Percentiles rank a stretch among this genome's conserved stretches.
Evolutionary conservation across 2,888 invertebrate genomes (phyloP).

Genomic region (Steinernema hermaphroditum): DNA sequence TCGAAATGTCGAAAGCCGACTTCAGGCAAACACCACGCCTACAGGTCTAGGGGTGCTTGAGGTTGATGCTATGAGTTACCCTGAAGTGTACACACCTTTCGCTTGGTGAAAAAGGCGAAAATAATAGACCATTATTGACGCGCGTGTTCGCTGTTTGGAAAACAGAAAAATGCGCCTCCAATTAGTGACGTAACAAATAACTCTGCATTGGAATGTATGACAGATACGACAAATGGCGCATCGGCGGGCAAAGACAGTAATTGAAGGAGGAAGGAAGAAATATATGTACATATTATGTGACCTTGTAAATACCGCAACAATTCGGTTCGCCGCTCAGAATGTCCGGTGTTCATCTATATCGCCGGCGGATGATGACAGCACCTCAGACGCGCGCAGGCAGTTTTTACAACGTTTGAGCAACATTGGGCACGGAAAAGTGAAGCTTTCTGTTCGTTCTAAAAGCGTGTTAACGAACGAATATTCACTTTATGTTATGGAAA

Average conservation of each 20-base stretch:
- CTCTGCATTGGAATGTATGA: constrained; percentile 7
- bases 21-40: no score
- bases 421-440: no score
- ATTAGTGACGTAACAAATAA: constrained; percentile 15
- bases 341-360: constrained; percentile 12
- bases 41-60: no score
- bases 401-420: no score
- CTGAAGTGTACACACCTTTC: no score
- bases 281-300: constrained; percentile 15
- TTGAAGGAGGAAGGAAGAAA: not conserved
- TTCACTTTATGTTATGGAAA: no score
- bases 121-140: not conserved
- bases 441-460: no score
- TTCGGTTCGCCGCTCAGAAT: not conserved
- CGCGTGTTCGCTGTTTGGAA: no score
- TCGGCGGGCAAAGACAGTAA: not conserved
- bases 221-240: not conserved
- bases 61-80: no score
- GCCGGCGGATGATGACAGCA: not conserved
- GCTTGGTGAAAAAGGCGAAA: not conserved
- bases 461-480: no score
- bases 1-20: no score
- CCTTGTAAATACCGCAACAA: constrained; percentile 31
- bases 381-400: not conserved
- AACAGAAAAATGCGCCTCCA: not conserved